Evolutionary conservation across 2,888 invertebrate genomes (phyloP), one percentile per base, ranked within the genome.

Genomic region (Agrilus cyanescens): DNA sequence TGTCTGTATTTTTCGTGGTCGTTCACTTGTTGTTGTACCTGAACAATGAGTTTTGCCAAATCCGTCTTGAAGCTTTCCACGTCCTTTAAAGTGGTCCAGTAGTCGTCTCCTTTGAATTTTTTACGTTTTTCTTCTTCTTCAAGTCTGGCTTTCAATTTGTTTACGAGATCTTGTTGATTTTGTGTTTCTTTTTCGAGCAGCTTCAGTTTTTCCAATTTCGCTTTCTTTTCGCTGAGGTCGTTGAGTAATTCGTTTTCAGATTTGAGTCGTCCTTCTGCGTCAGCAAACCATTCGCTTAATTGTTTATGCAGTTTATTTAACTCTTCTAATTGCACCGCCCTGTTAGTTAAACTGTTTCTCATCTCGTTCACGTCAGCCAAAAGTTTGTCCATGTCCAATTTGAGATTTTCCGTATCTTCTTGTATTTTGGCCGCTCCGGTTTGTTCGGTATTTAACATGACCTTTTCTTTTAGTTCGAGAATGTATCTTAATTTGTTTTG

Each of bases 381-480:
- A 4, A 95, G 67, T 58, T 85, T 88, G 50, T 95, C 94, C 62
- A 94, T 91, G 62, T 94, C 93, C 55, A 81, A 78, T 59, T 90
- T 89, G 16, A 93, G 68, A 50, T 78, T 82, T 59, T 91, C 91
- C 0, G 91, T 91, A 56, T 91, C 90, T 60, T 94, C 91, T 58
- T 90, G 83, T 45, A 95, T 91, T 62, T 87, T 87, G 1, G 80
- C 80, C 0, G 87, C 88, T 0, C 95, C 95, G 40, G 78, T 75
- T 51, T 85, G 82, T 65, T 90, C 91, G 0, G 94, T 95, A 59
- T 90, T 93, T 74, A 93, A 82, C 7, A 91, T 85, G 0, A 94
- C 90, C 58, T 87, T 85, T 63, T 95, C 95, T 59, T 93, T 93
- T 2, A 93, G 70, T 57, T 95, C 95, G 29, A 90, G 68, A 38